Evolutionary conservation across 2,797 vertebrate species (phyloP).

Genomic region (Thaleichthys pacificus): DNA sequence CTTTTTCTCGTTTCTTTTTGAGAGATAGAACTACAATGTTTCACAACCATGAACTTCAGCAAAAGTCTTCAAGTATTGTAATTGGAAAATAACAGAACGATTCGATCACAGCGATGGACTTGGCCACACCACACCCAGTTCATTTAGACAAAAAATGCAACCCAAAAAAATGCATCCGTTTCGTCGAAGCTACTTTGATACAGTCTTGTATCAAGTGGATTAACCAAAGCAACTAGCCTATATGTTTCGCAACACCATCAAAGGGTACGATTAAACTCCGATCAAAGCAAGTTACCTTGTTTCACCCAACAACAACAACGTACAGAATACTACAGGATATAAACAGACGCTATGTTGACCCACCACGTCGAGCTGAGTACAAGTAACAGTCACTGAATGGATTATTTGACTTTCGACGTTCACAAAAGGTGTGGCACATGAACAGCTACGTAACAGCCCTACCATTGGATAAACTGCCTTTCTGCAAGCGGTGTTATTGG

Average conservation of each 20-base stretch:
- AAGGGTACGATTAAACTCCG: not conserved
- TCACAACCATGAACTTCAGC: too few species aligned
- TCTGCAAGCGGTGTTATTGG: constrained; percentile 29
- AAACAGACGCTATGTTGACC: not conserved
- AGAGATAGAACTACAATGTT: not conserved
- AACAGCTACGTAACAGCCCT: not conserved
- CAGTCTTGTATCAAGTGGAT: not conserved
- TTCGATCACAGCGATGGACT: not conserved
- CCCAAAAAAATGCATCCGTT: not conserved
- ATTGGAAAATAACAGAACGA: not conserved
- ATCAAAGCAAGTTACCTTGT: constrained; percentile 3
- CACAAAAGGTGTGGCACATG: constrained; percentile 29
- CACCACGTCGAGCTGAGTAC: not conserved
- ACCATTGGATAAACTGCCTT: constrained; percentile 31
- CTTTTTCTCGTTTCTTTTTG: not conserved
- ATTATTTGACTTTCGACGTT: not conserved
- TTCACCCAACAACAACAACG: not conserved
- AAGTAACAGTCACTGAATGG: not conserved
- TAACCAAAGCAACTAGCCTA: not conserved
- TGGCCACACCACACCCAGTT: constrained; percentile 11
- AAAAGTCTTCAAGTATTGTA: too few species aligned
- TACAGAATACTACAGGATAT: not conserved
- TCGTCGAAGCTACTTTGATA: not conserved
- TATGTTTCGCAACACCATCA: not conserved
- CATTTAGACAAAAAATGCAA: not conserved